Percentiles rank a stretch among this genome's conserved stretches.
These are phyloP conservation scores for Tridacna gigas DNA, from an alignment of 2,888 invertebrate genomes.

Conservation along the genomic window DNA sequence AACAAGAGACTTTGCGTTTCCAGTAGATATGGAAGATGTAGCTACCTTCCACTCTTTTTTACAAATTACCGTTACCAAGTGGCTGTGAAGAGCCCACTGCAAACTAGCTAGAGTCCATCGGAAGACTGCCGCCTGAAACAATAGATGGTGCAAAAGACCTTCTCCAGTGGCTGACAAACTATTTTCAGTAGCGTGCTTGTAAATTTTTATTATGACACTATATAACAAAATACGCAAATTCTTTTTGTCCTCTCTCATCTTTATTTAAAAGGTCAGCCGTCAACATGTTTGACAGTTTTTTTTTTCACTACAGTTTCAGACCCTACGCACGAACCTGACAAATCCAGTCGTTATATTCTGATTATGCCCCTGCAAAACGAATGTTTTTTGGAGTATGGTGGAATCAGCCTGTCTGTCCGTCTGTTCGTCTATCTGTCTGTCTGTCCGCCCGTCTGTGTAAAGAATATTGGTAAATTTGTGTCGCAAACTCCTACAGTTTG, in stretches of 20 bases:
- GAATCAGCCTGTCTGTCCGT: too few relatives aligned
- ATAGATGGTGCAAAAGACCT: conserved; percentile 21
- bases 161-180: conserved; percentile 30
- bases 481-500: too few relatives aligned
- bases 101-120: conserved; percentile 21
- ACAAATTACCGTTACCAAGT: conserved; percentile 13
- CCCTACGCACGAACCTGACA: too few relatives aligned
- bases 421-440: too few relatives aligned
- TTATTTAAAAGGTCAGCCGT: too few relatives aligned
- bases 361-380: too few relatives aligned
- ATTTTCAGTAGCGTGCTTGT: conserved; percentile 18
- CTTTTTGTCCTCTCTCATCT: not conserved
- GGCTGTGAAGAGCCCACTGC: conserved; percentile 35
- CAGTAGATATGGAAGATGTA: conserved; percentile 30
- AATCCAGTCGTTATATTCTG: too few relatives aligned
- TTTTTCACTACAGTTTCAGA: too few relatives aligned
- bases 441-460: too few relatives aligned
- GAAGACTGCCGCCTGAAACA: conserved; percentile 31
- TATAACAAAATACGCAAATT: not conserved
- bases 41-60: conserved; percentile 11
- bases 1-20: conserved; percentile 28
- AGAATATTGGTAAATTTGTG: too few relatives aligned
- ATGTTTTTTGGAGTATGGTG: too few relatives aligned
- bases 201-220: not conserved
- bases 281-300: too few relatives aligned